Conservation (phyloP, 2,113 vertebrate genomes). For the Baryphthengus martii region DNA sequence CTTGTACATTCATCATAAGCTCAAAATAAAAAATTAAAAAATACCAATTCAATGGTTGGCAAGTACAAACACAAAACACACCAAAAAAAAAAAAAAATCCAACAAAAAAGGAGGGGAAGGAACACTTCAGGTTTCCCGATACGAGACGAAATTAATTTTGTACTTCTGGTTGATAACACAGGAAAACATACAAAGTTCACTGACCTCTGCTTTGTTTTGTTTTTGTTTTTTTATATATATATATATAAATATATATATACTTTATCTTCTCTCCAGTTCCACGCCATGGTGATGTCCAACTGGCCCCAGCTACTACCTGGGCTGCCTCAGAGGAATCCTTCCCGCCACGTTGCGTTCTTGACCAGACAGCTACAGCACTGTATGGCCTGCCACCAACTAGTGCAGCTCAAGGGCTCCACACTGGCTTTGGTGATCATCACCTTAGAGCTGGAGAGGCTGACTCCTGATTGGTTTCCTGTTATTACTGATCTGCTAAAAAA, state of each 20-base stretch:
- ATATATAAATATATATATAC: conserved; percentile 25
- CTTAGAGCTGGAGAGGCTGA: conserved; percentile 90
- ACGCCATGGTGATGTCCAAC: conserved; percentile 77
- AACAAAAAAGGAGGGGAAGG: background rate
- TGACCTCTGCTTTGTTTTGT: conserved; percentile 62
- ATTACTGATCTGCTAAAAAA: conserved; percentile 90
- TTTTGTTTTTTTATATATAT: background rate
- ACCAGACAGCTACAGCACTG: conserved; percentile 97
- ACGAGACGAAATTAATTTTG: conserved; percentile 50
- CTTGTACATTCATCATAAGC: conserved; percentile 65
- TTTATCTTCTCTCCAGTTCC: conserved; percentile 79
- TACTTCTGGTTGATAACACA: conserved; percentile 57
- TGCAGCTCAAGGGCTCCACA: conserved; percentile 97
- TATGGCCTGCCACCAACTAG: conserved; percentile 97
- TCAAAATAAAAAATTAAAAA: background rate
- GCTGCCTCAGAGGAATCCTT: conserved; percentile 88
- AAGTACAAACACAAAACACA: conserved; percentile 54
- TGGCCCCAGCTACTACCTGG: conserved; percentile 76
- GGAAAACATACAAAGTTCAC: conserved; percentile 66
- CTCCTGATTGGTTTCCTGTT: conserved; percentile 83
- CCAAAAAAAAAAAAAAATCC: background rate
- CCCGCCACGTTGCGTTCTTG: conserved; percentile 88
- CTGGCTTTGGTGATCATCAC: conserved; percentile 97
- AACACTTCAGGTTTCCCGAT: conserved; percentile 41
- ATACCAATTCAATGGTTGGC: conserved; percentile 23